These are phyloP conservation scores for Dipodomys ordii DNA, from an alignment of 2,113 vertebrate species.

Conservation along the genomic window DNA sequence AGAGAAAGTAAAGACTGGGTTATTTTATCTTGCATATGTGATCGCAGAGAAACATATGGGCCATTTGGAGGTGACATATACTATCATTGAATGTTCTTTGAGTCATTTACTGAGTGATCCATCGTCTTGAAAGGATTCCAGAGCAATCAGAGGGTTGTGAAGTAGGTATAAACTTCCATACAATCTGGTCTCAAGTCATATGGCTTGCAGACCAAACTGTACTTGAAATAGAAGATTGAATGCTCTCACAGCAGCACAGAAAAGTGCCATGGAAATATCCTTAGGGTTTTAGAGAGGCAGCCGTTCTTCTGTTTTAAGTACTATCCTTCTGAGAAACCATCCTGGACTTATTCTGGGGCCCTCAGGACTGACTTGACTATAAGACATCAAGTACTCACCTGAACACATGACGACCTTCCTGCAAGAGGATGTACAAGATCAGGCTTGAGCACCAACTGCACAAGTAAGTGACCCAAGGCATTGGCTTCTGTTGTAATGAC, in stretches of 20 bases:
- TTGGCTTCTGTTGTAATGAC: not conserved
- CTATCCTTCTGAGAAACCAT: not conserved
- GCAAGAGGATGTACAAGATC: not conserved
- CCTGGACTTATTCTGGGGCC: not conserved
- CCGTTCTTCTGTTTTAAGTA: not conserved
- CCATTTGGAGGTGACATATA: not conserved
- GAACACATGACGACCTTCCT: not conserved
- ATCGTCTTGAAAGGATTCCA: constrained; percentile 1
- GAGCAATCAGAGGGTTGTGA: not conserved
- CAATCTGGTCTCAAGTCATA: not conserved
- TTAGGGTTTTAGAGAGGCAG: not conserved
- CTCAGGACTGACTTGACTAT: not conserved
- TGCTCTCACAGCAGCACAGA: not conserved
- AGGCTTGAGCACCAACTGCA: not conserved
- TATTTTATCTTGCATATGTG: not conserved
- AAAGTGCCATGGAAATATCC: not conserved
- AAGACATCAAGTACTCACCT: not conserved
- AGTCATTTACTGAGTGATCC: not conserved
- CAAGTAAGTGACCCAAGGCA: not conserved
- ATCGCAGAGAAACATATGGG: not conserved
- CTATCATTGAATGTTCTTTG: not conserved
- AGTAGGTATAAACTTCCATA: not conserved
- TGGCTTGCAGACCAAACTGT: not conserved
- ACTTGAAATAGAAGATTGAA: not conserved
- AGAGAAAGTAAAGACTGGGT: not conserved